Evolutionary conservation across 2,797 vertebrate genomes (phyloP).

Genomic region (Enteromius anoplus): DNA sequence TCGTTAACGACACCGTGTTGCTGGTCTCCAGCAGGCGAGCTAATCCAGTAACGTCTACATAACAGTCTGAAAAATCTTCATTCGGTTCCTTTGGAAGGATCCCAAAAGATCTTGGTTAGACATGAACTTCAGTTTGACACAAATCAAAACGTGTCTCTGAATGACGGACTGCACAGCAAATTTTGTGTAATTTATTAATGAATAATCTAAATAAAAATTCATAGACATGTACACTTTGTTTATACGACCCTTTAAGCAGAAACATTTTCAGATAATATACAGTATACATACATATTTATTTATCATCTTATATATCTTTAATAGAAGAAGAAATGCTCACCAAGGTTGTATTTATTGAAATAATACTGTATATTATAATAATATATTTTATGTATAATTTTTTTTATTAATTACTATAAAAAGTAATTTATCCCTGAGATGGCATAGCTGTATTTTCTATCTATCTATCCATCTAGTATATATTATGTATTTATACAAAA

Average conservation of each 20-base stretch:
- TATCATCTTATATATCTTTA: not conserved
- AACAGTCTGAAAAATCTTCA: conserved; percentile 8
- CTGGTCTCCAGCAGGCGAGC: conserved; percentile 10
- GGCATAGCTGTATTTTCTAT: too few relatives aligned
- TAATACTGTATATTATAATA: too few relatives aligned
- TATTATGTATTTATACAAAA: not conserved
- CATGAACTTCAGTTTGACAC: not conserved
- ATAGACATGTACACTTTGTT: not conserved
- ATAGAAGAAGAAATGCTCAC: too few relatives aligned
- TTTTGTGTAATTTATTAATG: not conserved
- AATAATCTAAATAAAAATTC: not conserved
- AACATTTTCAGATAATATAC: not conserved
- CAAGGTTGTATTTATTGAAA: too few relatives aligned
- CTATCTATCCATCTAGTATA: not conserved
- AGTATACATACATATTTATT: not conserved
- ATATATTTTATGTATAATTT: too few relatives aligned
- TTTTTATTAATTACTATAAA: too few relatives aligned
- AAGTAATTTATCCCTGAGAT: too few relatives aligned
- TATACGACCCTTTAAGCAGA: not conserved
- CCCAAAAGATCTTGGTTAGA: not conserved
- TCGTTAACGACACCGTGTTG: not conserved
- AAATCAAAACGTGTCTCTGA: not conserved
- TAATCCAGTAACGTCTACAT: conserved; percentile 14
- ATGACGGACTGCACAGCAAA: not conserved
- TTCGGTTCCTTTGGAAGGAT: not conserved